phyloP scores from a whole-genome alignment of 2,113 vertebrate species.

The Sula dactylatra region DNA sequence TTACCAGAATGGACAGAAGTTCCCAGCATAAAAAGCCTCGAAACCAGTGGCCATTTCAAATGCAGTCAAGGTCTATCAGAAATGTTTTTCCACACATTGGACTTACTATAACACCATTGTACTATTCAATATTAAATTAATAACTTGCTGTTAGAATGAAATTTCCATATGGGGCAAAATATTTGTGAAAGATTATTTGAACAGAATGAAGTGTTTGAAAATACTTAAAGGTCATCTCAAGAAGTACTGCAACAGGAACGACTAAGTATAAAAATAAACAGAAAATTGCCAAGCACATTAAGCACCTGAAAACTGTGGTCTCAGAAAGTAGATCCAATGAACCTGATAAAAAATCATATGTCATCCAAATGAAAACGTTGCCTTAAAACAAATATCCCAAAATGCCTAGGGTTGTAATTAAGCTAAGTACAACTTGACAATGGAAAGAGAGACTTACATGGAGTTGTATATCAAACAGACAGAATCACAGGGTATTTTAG shows the following conservation, averaged over 20 bases:
- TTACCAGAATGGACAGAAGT: not conserved
- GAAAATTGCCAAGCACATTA: not conserved
- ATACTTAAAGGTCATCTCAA: not conserved
- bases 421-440: not conserved
- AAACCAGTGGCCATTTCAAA: not conserved
- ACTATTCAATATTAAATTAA: not conserved
- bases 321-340: not conserved
- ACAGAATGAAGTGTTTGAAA: not conserved
- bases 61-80: not conserved
- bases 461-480: not conserved
- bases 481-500: not conserved
- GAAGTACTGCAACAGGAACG: not conserved
- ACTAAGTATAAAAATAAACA: not conserved
- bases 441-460: rapidly evolving
- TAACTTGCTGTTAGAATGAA: not conserved
- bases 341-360: not conserved
- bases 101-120: not conserved
- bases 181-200: not conserved
- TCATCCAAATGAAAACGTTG: not conserved
- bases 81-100: not conserved
- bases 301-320: not conserved
- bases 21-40: not conserved
- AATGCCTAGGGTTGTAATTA: not conserved
- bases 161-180: not conserved
- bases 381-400: not conserved